Percentiles rank a stretch among this genome's conserved stretches.
Evolutionary conservation across 2,888 invertebrate species (phyloP).

Genomic region (Eristalinus aeneus): DNA sequence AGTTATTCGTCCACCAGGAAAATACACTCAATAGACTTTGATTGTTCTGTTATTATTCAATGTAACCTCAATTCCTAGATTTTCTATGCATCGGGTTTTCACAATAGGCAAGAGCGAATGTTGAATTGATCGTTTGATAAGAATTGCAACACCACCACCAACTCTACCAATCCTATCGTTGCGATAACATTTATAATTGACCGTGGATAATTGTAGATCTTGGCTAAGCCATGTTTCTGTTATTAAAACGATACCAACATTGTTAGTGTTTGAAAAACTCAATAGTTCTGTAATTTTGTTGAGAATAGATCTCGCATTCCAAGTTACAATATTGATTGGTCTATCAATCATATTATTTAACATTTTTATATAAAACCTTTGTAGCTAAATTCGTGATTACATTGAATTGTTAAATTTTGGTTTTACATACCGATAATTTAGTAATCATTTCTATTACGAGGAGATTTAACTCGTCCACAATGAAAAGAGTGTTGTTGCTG

Average conservation of each 20-base stretch:
- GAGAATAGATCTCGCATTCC: background rate
- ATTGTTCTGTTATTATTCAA: background rate
- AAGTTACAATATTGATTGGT: slow-evolving; percentile 5
- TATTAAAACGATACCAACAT: background rate
- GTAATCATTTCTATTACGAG: background rate
- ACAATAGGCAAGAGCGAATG: no score
- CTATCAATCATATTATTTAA: slow-evolving; percentile 9
- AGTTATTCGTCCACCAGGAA: background rate
- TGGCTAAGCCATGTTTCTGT: background rate
- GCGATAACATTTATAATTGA: slow-evolving; percentile 10
- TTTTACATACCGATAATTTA: background rate
- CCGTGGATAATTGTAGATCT: background rate
- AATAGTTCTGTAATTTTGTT: background rate
- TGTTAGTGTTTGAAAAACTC: background rate
- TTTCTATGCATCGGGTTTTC: no score
- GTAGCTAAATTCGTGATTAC: slow-evolving; percentile 11
- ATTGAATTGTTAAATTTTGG: slow-evolving; percentile 10
- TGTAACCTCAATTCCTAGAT: background rate
- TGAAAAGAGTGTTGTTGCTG: background rate
- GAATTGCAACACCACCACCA: background rate
- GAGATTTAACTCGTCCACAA: background rate
- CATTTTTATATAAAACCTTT: background rate
- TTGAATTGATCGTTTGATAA: slow-evolving; percentile 10
- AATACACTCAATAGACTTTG: background rate
- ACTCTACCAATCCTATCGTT: background rate